Conservation (phyloP, 2,888 invertebrate genomes). For the Cryptocephalus primarius region DNA sequence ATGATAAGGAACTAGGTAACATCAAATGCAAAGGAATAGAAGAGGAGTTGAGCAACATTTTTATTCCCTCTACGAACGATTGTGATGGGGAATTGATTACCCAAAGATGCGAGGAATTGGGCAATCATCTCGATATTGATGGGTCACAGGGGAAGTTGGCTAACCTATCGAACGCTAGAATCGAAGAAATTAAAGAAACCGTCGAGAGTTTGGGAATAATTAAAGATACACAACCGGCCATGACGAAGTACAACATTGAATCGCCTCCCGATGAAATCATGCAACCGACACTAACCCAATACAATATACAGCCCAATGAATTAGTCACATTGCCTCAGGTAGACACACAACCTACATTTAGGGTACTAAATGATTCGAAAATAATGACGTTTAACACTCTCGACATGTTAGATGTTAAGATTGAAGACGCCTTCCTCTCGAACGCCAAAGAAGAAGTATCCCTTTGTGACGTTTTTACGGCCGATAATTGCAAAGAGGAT, state of each 20-base stretch:
- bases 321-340: neutral
- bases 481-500: constrained; percentile 6
- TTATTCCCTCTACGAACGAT: constrained; percentile 17
- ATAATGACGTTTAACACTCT: too few species aligned
- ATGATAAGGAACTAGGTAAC: constrained; percentile 46
- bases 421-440: constrained; percentile 49
- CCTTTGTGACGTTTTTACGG: constrained; percentile 20
- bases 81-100: too few species aligned
- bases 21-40: constrained; percentile 45
- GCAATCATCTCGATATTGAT: constrained; percentile 2
- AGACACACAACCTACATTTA: too few species aligned
- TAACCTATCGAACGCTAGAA: constrained; percentile 2
- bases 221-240: constrained; percentile 28
- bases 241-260: constrained; percentile 30
- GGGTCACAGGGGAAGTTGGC: neutral
- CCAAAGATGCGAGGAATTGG: too few species aligned
- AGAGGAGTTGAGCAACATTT: constrained; percentile 42
- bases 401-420: constrained; percentile 27
- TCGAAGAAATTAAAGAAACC: constrained; percentile 31
- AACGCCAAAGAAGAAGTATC: constrained; percentile 46
- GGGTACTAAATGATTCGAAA: too few species aligned
- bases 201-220: constrained; percentile 30
- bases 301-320: constrained; percentile 18
- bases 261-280: neutral
- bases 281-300: too few species aligned